A percentile compares a stretch with the other conserved stretches of the same genome.
Evolutionary conservation across 2,797 vertebrate genomes (phyloP).

Genomic region (Morus bassanus): DNA sequence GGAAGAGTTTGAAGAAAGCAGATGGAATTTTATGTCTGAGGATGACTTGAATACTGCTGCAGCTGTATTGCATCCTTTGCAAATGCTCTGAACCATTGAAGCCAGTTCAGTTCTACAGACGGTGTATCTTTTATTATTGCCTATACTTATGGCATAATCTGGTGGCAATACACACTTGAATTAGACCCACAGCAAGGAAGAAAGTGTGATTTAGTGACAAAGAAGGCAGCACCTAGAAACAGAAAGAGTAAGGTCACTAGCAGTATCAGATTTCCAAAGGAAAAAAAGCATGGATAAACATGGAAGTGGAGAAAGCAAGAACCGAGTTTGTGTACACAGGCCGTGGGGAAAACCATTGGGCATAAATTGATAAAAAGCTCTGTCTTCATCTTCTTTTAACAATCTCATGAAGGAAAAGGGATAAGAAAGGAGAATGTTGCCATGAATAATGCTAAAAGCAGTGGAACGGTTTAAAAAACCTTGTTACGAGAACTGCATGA

Average conservation of each 20-base stretch:
- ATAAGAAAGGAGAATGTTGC: neutral
- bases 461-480: neutral
- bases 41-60: neutral
- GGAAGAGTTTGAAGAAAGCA: neutral
- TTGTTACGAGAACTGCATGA: neutral
- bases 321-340: neutral
- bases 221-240: neutral
- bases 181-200: neutral
- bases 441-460: neutral
- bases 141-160: neutral
- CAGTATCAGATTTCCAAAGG: neutral
- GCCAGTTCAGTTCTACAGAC: neutral
- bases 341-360: neutral
- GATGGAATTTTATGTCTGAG: neutral
- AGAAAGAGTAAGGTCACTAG: neutral
- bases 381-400: neutral
- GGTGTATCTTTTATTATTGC: neutral
- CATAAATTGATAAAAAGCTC: neutral
- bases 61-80: neutral
- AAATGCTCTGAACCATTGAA: neutral
- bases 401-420: neutral
- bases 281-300: neutral
- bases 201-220: neutral
- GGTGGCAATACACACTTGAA: neutral
- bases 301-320: neutral